Evolutionary conservation across 2,888 invertebrate genomes (phyloP), one percentile per base, ranked within the genome.

Genomic region (Mythimna ferrago): DNA sequence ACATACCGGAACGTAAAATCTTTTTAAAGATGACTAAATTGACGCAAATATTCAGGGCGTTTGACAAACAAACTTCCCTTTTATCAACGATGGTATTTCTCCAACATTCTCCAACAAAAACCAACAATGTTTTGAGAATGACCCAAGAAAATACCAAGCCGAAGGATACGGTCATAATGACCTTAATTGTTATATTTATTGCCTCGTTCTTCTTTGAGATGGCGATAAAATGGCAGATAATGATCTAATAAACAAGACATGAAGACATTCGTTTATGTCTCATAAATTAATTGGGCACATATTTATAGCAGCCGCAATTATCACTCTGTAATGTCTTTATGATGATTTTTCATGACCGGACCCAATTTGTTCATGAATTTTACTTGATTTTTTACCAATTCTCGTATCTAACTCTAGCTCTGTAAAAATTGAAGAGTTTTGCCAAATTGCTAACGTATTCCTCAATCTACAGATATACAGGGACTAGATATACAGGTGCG

Each of bases 211-310:
- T 61, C 58, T 64, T 66, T 71, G 26, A 65, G 69, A 76, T 71
- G 66, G 82, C 61, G 51, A 81, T 81, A 84, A 81, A 81, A 81
- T 77, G 64, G 57, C 53, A 69, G 63, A 81, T 69, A 81, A 81
- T 77, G 85, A 72, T 72, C 85, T 84, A 81, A 81, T 81, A 84
- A 84, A 84, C 82, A 72, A 69, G 72, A 64, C 85, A 65, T 85
- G 61, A 84, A 85, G 72, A 71, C 82, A 69, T 85, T 84, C 32
- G 41, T 84, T 81, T 69, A 77, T 69, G 78, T 81, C 32, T 66
- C 56, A 81, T 81, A 84, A 84, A 81, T 81, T 81, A 81, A 84
- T 84, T 76, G 68, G 56, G 56, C 19, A 48, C 38, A 56, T 76
- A 63, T 84, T 84, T 76, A 81, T 81, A 53, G 76, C 67, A 14